Evolutionary conservation across 1,140 invertebrate genomes (phyloP).

Genomic region (Lordiphosa clarofinis): DNA sequence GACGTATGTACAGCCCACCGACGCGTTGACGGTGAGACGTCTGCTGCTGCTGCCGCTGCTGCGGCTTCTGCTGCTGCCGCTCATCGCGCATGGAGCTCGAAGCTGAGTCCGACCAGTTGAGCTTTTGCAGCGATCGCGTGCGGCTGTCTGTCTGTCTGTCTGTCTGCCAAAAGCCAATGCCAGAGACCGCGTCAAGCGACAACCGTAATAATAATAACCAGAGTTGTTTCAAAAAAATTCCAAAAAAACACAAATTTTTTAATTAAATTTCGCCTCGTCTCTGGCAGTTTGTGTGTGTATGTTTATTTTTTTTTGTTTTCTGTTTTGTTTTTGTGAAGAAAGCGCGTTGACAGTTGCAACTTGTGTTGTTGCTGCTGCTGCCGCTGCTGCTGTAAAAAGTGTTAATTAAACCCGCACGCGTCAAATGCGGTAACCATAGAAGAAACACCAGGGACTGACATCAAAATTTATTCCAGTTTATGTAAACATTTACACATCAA

Average conservation of each 20-base stretch:
- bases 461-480: conserved; percentile 66
- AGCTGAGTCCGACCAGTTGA: conserved; percentile 61
- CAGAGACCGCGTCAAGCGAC: conserved; percentile 27
- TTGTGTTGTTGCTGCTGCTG: conserved; percentile 11
- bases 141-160: conserved; percentile 27
- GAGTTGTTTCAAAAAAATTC: conserved; percentile 3
- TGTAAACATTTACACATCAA: conserved; percentile 71
- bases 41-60: conserved; percentile 1
- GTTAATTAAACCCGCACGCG: conserved; percentile 69
- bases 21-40: not conserved
- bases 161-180: conserved; percentile 25
- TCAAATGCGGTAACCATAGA: conserved; percentile 3
- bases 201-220: conserved; percentile 5
- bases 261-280: conserved; percentile 31
- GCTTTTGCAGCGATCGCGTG: conserved; percentile 76
- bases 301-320: conserved; percentile 18
- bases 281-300: conserved; percentile 19
- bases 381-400: conserved; percentile 41
- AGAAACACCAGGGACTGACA: not conserved
- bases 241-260: conserved; percentile 11
- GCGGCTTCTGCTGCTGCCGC: conserved; percentile 4
- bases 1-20: too few relatives aligned
- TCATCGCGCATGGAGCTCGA: conserved; percentile 12
- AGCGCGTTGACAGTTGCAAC: conserved; percentile 10
- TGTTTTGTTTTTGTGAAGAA: conserved; percentile 12